phyloP scores from a whole-genome alignment of 2,113 vertebrate genomes.

The Potamarius usumacintae region DNA sequence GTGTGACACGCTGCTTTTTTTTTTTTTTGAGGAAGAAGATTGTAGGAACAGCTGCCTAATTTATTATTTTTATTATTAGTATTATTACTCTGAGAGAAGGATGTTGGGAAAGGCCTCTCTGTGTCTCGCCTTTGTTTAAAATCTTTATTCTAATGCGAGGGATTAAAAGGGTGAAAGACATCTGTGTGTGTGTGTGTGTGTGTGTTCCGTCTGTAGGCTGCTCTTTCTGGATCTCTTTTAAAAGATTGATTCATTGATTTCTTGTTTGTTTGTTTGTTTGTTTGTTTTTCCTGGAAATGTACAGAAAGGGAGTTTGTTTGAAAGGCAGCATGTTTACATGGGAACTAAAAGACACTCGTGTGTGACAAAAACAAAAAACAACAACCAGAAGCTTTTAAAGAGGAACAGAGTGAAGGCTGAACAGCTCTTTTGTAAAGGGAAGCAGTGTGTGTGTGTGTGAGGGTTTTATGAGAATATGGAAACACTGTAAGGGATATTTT shows the following conservation, averaged over 20 bases:
- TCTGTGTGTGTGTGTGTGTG: too few species aligned
- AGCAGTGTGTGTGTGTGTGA: neutral
- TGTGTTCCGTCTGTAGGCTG: neutral
- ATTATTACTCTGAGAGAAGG: neutral
- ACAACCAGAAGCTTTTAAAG: neutral
- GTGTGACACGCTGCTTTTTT: slow-evolving; percentile 44
- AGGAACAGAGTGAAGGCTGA: neutral
- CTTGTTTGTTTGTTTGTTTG: neutral
- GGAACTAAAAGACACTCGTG: slow-evolving; percentile 8
- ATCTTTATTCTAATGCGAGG: neutral
- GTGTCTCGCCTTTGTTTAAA: neutral
- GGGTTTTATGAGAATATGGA: neutral
- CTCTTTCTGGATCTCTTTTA: neutral
- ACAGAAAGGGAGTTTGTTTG: slow-evolving; percentile 22
- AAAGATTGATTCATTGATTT: slow-evolving; percentile 20
- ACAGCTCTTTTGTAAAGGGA: neutral
- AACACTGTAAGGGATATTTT: slow-evolving; percentile 25
- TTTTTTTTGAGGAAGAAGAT: slow-evolving; percentile 37
- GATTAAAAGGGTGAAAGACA: neutral
- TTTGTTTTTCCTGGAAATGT: slow-evolving; percentile 42
- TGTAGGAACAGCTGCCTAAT: slow-evolving; percentile 21
- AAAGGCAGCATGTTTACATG: slow-evolving; percentile 20
- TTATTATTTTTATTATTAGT: neutral
- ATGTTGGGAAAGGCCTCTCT: slow-evolving; percentile 18
- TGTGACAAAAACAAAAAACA: neutral